Evolutionary conservation across 2,113 vertebrate genomes (phyloP).

Genomic region (Puma concolor): DNA sequence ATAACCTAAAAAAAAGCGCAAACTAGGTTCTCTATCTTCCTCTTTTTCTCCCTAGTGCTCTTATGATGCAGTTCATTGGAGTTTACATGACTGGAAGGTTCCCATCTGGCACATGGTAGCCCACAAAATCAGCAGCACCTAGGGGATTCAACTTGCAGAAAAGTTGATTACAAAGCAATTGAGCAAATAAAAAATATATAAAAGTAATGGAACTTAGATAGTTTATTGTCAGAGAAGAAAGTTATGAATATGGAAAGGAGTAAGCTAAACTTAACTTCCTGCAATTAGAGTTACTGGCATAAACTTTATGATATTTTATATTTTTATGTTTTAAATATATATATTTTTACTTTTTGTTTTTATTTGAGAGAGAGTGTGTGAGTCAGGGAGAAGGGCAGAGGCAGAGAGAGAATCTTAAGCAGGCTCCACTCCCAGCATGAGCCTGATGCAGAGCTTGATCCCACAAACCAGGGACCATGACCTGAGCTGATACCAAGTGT

Average conservation of each 20-base stretch:
- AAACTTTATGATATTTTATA: background rate
- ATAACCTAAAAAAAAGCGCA: background rate
- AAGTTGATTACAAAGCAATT: background rate
- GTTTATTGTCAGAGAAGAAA: background rate
- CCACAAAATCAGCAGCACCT: background rate
- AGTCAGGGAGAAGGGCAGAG: too few relatives aligned
- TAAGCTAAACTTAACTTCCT: background rate
- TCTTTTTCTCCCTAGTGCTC: background rate
- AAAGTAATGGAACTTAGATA: background rate
- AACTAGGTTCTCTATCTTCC: background rate
- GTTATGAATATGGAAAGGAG: background rate
- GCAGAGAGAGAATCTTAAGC: too few relatives aligned
- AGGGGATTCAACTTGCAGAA: background rate
- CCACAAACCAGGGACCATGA: too few relatives aligned
- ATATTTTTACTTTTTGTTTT: too few relatives aligned
- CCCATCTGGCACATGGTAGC: background rate
- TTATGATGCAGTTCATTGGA: background rate
- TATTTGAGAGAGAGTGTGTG: too few relatives aligned
- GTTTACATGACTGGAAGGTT: background rate
- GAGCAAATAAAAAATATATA: background rate
- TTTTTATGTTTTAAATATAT: too few relatives aligned
- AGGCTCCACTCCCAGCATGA: too few relatives aligned
- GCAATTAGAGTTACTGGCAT: background rate
- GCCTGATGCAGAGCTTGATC: too few relatives aligned
- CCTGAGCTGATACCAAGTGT: too few relatives aligned